Percentiles rank a stretch among this genome's conserved stretches.
These are phyloP conservation scores for Falco novaeseelandiae DNA, from an alignment of 2,797 vertebrate species.

Conservation along the genomic window DNA sequence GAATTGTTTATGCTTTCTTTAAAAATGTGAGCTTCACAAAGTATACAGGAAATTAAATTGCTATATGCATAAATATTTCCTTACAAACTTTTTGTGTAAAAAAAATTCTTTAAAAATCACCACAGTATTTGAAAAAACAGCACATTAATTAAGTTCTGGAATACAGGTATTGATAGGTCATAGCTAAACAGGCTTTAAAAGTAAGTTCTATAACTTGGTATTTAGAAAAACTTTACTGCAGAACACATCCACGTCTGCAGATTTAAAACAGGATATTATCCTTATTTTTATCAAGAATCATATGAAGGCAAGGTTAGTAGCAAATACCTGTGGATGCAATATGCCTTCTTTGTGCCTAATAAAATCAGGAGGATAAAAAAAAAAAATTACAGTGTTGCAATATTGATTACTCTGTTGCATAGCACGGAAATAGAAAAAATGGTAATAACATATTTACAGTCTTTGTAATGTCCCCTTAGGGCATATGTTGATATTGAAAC, in stretches of 20 bases:
- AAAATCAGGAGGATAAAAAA: slow-evolving; percentile 25
- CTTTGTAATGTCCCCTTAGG: neutral
- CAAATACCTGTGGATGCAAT: slow-evolving; percentile 10
- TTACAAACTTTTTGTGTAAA: neutral
- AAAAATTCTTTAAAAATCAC: neutral
- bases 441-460: neutral
- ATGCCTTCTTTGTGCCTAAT: neutral
- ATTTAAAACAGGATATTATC: slow-evolving; percentile 38
- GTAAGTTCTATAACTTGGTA: neutral
- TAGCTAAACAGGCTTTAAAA: neutral
- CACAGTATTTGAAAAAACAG: neutral
- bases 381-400: neutral
- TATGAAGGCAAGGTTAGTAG: slow-evolving; percentile 4
- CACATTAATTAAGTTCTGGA: neutral
- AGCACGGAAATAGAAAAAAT: neutral
- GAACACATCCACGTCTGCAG: neutral
- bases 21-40: neutral
- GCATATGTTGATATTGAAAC: neutral
- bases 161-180: neutral
- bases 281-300: slow-evolving; percentile 33
- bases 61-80: neutral
- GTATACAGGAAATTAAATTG: neutral
- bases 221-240: slow-evolving; percentile 31
- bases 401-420: neutral
- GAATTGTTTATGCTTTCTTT: neutral